A percentile compares a stretch with the other conserved stretches of the same genome.
These are phyloP conservation scores for Sturnira hondurensis DNA, from an alignment of 2,113 vertebrate species.

Conservation along the genomic window DNA sequence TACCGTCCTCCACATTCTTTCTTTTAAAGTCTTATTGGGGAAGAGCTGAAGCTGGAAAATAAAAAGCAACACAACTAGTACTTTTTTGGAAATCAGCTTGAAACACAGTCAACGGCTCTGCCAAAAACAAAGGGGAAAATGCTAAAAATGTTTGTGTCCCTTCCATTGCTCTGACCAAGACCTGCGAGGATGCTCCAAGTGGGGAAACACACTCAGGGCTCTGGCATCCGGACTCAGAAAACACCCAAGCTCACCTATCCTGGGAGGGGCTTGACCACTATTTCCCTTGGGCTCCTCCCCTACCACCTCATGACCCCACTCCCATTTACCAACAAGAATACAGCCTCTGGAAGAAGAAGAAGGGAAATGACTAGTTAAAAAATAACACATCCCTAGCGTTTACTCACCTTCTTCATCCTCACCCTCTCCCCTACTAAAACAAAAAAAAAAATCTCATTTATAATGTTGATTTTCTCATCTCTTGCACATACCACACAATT, in stretches of 20 bases:
- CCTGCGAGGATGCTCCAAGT: background rate
- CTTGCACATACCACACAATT: background rate
- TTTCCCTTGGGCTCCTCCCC: background rate
- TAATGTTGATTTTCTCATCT: constrained; percentile 45
- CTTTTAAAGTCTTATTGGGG: background rate
- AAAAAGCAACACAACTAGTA: background rate
- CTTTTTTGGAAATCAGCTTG: background rate
- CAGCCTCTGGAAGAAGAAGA: background rate
- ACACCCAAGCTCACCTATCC: background rate
- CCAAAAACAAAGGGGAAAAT: background rate
- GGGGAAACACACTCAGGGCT: accelerated
- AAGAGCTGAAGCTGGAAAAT: background rate
- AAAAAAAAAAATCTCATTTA: constrained; percentile 40
- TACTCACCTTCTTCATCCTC: background rate
- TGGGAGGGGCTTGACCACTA: background rate
- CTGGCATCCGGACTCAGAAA: background rate
- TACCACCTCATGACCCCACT: background rate
- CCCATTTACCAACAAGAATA: background rate
- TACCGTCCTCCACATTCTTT: accelerated
- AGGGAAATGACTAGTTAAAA: constrained; percentile 9
- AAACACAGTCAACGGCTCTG: background rate
- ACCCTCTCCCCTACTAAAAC: background rate
- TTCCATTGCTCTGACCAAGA: background rate
- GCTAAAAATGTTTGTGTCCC: background rate
- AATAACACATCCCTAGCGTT: background rate